A percentile compares a stretch with the other conserved stretches of the same genome.
Conservation (phyloP, 1,140 invertebrate genomes). For the Drosophila sturtevanti region DNA sequence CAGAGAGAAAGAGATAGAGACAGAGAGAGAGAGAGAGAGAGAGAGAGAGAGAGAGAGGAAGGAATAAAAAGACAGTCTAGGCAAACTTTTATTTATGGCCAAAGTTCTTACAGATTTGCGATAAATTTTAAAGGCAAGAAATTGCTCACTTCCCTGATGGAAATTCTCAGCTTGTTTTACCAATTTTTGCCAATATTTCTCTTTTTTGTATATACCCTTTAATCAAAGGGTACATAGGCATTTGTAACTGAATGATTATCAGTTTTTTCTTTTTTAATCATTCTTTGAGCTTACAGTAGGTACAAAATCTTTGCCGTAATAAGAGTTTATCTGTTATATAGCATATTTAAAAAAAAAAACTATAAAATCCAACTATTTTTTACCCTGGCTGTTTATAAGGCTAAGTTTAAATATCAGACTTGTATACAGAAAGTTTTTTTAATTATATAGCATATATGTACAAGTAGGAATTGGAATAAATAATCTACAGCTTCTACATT, state of each 20-base stretch:
- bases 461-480: no score
- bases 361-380: no score
- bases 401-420: no score
- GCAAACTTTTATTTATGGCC: conserved; percentile 36
- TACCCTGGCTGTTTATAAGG: no score
- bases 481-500: no score
- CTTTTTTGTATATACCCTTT: background rate
- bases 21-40: background rate
- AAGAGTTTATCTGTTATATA: no score
- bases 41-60: background rate
- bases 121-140: conserved; percentile 26
- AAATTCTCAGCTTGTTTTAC: conserved; percentile 36
- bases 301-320: no score
- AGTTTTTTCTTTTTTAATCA: no score
- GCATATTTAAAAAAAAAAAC: no score
- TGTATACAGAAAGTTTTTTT: no score
- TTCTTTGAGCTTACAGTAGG: background rate
- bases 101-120: conserved; percentile 37
- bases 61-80: background rate
- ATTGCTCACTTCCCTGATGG: conserved; percentile 53
- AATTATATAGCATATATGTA: no score
- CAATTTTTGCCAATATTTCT: background rate
- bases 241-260: background rate
- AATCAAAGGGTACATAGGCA: background rate
- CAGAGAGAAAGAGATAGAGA: background rate